These are phyloP conservation scores for Tachuris rubrigastra DNA, from an alignment of 2,113 vertebrate genomes.

Conservation along the genomic window DNA sequence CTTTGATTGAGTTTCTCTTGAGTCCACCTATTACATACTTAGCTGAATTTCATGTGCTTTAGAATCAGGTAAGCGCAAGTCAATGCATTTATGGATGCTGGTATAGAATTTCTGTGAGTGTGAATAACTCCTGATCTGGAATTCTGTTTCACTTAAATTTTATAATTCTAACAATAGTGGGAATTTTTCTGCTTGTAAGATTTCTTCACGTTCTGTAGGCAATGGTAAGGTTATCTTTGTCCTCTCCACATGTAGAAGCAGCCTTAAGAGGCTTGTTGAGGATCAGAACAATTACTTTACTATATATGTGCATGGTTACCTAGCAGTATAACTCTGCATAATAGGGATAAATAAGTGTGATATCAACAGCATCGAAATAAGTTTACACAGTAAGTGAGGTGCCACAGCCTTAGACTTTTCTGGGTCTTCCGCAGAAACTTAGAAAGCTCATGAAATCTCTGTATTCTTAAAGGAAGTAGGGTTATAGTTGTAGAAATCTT, in stretches of 20 bases:
- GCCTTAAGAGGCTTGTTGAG: background rate
- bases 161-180: background rate
- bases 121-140: background rate
- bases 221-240: background rate
- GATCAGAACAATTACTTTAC: background rate
- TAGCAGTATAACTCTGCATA: background rate
- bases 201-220: background rate
- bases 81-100: background rate
- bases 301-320: background rate
- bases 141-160: background rate
- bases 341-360: background rate
- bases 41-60: background rate
- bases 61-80: background rate
- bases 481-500: background rate
- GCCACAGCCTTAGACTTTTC: background rate
- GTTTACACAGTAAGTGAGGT: background rate
- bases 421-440: background rate
- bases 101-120: background rate
- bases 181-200: background rate
- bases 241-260: background rate
- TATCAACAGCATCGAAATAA: background rate
- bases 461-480: background rate
- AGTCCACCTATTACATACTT: background rate
- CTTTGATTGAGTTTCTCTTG: background rate
- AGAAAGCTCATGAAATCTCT: background rate